Percentiles rank a stretch among this genome's conserved stretches.
Evolutionary conservation across 2,797 vertebrate genomes (phyloP).

Genomic region (Tragelaphus eurycerus): DNA sequence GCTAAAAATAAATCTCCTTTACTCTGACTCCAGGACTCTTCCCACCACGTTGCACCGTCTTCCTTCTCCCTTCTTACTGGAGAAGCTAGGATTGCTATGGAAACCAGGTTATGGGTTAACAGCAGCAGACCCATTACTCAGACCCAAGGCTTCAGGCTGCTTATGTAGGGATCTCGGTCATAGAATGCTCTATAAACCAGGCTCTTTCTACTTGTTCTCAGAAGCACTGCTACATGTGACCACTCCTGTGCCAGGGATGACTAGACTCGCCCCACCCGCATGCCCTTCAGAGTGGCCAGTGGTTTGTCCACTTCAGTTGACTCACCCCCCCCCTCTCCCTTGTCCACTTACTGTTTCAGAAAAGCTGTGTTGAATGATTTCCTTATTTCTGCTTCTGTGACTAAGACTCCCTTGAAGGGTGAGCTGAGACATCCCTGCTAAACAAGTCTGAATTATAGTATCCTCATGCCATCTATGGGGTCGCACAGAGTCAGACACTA

Average conservation of each 20-base stretch:
- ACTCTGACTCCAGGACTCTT: background rate
- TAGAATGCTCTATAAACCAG: background rate
- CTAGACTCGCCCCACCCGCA: background rate
- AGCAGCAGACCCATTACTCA: background rate
- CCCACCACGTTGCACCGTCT: background rate
- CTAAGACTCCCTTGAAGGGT: background rate
- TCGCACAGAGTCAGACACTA: no score
- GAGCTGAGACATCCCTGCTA: background rate
- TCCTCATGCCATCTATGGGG: background rate
- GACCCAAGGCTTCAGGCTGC: background rate
- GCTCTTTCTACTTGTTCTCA: background rate
- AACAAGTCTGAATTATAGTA: background rate
- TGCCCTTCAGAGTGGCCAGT: background rate
- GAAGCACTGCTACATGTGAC: background rate
- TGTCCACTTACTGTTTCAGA: background rate
- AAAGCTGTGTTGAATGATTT: background rate
- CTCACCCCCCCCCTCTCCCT: background rate
- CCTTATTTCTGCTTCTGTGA: conserved; percentile 16
- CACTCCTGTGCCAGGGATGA: background rate
- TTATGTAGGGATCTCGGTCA: background rate
- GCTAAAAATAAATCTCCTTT: background rate
- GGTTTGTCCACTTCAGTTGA: background rate
- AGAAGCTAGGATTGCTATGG: background rate
- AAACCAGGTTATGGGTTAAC: background rate
- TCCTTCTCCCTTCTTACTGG: background rate